Percentiles rank a stretch among this genome's conserved stretches.
Conservation (phyloP, 2,888 invertebrate species). For the Merodon equestris region DNA sequence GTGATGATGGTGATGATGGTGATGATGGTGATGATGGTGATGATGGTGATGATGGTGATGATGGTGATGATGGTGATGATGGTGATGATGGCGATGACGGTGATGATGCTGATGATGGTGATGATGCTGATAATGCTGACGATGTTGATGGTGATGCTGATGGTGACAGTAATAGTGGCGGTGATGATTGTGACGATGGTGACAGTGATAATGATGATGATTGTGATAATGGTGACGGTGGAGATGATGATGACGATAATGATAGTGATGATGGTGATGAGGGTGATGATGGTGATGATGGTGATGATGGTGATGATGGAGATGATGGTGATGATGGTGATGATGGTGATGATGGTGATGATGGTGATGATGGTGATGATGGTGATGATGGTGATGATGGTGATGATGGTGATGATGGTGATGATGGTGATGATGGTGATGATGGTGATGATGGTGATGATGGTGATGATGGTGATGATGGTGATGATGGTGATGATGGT, state of each 20-base stretch:
- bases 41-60: neutral
- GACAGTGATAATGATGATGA: no score
- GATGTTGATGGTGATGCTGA: no score
- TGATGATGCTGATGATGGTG: no score
- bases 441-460: neutral
- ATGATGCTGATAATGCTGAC: no score
- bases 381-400: neutral
- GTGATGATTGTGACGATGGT: no score
- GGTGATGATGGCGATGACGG: no score
- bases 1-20: conserved; percentile 2
- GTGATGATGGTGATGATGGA: no score
- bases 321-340: conserved; percentile 2
- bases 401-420: neutral
- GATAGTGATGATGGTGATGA: no score
- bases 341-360: conserved; percentile 2
- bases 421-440: neutral
- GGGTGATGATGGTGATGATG: no score
- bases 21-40: conserved; percentile 2
- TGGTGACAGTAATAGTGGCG: no score
- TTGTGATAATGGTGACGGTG: neutral
- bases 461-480: neutral
- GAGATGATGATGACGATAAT: no score
- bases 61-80: no score
- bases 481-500: neutral
- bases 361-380: conserved; percentile 4